Evolutionary conservation across 2,113 vertebrate species (phyloP).

Genomic region (Poeciliopsis prolifica): DNA sequence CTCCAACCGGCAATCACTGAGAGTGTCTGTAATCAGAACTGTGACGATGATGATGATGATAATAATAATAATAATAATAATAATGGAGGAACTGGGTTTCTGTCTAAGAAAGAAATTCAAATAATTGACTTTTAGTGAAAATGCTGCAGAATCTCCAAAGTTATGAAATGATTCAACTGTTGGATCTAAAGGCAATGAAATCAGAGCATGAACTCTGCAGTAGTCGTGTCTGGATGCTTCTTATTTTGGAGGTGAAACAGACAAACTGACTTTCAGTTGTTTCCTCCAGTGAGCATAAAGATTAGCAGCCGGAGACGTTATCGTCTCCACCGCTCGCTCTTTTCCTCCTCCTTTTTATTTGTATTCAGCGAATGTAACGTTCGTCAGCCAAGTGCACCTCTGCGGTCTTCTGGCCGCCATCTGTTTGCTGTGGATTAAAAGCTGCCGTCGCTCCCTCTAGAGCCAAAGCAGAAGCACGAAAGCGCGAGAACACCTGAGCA

Average conservation of each 20-base stretch:
- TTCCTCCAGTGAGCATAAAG: background rate
- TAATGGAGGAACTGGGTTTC: too few relatives aligned
- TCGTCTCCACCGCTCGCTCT: background rate
- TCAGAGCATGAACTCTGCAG: too few relatives aligned
- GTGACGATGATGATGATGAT: too few relatives aligned
- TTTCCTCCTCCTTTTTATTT: too few relatives aligned
- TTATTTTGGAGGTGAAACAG: too few relatives aligned
- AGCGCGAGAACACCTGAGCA: conserved; percentile 1
- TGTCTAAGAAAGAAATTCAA: too few relatives aligned
- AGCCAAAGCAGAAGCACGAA: background rate
- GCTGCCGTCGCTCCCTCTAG: background rate
- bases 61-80: too few relatives aligned
- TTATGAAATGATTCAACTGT: background rate
- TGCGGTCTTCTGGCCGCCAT: background rate
- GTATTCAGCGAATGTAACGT: background rate
- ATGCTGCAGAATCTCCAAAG: background rate
- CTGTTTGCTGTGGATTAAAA: background rate
- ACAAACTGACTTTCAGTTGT: background rate
- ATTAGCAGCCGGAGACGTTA: background rate
- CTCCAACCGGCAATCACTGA: too few relatives aligned
- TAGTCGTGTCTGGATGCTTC: too few relatives aligned
- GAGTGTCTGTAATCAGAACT: too few relatives aligned
- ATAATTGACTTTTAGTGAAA: too few relatives aligned
- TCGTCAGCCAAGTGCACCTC: background rate
- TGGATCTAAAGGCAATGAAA: background rate